Conservation (phyloP, 1,140 invertebrate species). For the Calliopsis andreniformis region DNA sequence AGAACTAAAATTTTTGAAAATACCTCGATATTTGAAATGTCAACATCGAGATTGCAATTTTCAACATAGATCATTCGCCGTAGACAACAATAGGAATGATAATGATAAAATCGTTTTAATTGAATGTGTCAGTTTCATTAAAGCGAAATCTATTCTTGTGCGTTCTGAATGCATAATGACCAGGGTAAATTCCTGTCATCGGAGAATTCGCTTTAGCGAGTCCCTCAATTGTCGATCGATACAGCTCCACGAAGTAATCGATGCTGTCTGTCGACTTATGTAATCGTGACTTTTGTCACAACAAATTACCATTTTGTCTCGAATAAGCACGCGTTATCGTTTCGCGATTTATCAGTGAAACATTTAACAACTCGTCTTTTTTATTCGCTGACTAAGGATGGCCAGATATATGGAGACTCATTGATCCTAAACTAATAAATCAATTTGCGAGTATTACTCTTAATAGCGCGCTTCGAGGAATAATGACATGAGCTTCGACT, state of each 20-base stretch:
- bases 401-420: too few relatives aligned
- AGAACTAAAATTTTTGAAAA: too few relatives aligned
- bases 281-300: neutral
- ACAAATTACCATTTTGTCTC: neutral
- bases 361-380: too few relatives aligned
- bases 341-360: neutral
- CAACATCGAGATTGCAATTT: too few relatives aligned
- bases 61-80: too few relatives aligned
- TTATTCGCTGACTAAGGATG: too few relatives aligned
- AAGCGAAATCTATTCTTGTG: neutral
- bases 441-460: too few relatives aligned
- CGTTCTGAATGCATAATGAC: neutral
- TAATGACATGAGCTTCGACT: too few relatives aligned
- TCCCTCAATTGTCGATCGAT: conserved; percentile 30
- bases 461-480: too few relatives aligned
- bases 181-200: neutral
- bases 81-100: too few relatives aligned
- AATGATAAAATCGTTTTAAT: neutral
- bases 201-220: neutral
- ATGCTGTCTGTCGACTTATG: neutral
- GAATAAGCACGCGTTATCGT: neutral
- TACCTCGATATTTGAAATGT: too few relatives aligned
- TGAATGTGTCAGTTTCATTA: neutral
- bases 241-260: neutral
- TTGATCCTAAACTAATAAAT: too few relatives aligned